Evolutionary conservation across 2,888 invertebrate genomes (phyloP), one percentile per base, ranked within the genome.

Genomic region (Drosophila heteroneura): DNA sequence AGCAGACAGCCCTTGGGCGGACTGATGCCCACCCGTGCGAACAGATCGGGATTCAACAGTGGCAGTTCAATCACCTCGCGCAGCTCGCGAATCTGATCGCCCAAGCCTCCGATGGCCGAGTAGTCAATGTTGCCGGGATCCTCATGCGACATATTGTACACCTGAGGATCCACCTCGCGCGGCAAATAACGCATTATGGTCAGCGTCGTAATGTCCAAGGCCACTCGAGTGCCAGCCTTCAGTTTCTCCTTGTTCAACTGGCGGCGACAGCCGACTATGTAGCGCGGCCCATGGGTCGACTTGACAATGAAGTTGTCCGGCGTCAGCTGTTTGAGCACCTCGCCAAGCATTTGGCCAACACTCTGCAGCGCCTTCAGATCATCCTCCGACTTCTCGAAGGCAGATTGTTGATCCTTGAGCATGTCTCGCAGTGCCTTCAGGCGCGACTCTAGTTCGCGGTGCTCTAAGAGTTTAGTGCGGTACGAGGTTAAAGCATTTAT

Each of bases 71-170:
- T 99, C 74, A 96, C 98, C 95, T 99, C 99, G 93, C 99, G 95
- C 1, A 99, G 94, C 93, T 99, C 99, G 35, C 99, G 95, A 92
- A 99, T 99, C 94, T 99, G 99, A 94, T 99, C 99, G 69, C 97
- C 96, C 33, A 99, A 95, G 82, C 99, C 99, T 91, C 99, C 99
- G 85, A 99, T 99, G 70, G 97, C 97, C 0, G 97, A 95, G 92
- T 99, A 99, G 16, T 97, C 97, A 33, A 99, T 98, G 93, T 98
- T 97, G 51, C 99, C 99, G 0, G 99, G 98, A 94, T 99, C 98
- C 94, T 99, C 99, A 89, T 99, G 98, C 35, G 98, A 98, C 99
- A 99, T 99, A 93, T 99, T 99, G 94, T 99, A 99, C 0, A 99
- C 99, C 41, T 99, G 94, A 19, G 99, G 99, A 94, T 99, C 99